Evolutionary conservation across 1,140 invertebrate species (phyloP), one percentile per base, ranked within the genome.

Genomic region (Orussus abietinus): DNA sequence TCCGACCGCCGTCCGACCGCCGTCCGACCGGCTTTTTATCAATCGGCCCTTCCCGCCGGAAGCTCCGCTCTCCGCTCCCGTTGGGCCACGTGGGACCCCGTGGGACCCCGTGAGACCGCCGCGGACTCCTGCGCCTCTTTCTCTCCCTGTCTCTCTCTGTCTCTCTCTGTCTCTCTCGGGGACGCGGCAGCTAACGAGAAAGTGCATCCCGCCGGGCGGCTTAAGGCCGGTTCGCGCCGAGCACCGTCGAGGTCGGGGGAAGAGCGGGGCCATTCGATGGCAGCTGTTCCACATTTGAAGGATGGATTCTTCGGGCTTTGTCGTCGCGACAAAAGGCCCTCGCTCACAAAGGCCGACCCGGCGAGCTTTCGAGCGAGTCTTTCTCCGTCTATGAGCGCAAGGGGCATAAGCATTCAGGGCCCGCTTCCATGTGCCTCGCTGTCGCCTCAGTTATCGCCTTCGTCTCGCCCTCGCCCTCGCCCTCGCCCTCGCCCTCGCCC

Each of bases 251-350:
- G 25, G 25, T 26, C 25, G 25, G 25, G n/a, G n/a, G n/a, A n/a
- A n/a, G 38, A 47, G 33, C 50, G 57, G 50, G 53, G 49, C 59
- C 49, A 64, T 67, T 67, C 59, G 64, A 65, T 64, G 63, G 64
- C 66, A 69, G 66, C 65, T 69, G 66, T 64, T 69, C 66, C 60
- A 70, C 57, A 66, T 68, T 69, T 65, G 64, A 69, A 69, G 62
- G 64, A 69, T 66, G 63, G 60, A 65, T 67, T 69, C 63, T 65
- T 68, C 55, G 49, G 53, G 59, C 66, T 69, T 69, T 69, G 64
- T 70, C 53, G 59, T 36, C 38, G 42, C 55, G 55, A 70, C 66
- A 70, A 70, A 70, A 62, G 67, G 59, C 47, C 43, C 53, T 49
- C 57, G 54, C 47, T 56, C 53, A 64, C 59, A 65, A 66, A 65